Percentiles rank a stretch among this genome's conserved stretches.
Conservation (phyloP, 92 coral and sea anemone species). For the Actinernus sp. region DNA sequence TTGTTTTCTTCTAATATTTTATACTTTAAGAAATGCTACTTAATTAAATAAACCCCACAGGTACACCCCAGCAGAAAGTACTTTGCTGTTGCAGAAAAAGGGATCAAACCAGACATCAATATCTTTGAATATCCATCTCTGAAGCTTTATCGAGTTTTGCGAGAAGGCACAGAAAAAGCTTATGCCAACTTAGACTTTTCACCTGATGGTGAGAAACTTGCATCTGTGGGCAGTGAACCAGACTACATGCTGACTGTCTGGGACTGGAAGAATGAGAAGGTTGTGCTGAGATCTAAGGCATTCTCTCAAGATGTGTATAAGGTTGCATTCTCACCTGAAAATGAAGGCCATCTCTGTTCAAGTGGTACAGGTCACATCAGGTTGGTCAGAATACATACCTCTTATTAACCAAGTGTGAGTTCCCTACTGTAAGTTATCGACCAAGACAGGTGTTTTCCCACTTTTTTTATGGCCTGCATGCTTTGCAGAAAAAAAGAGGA, state of each 20-base stretch:
- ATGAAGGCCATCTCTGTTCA: constrained; percentile 96
- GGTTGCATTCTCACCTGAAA: constrained; percentile 97
- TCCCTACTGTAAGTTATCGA: no score
- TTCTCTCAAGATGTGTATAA: constrained; percentile 96
- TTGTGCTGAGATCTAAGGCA: constrained; percentile 90
- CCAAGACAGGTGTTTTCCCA: no score
- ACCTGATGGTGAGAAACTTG: constrained; percentile 89
- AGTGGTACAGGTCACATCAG: constrained; percentile 99
- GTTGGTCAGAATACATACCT: no score
- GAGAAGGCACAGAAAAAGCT: constrained; percentile 98
- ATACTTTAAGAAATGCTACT: background rate
- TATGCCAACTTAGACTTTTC: constrained; percentile 96
- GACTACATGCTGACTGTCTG: constrained; percentile 97
- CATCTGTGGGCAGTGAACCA: constrained; percentile 97
- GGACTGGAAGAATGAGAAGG: constrained; percentile 98
- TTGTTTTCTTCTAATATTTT: background rate
- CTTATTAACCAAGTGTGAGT: no score
- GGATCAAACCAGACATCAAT: constrained; percentile 86
- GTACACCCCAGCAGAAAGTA: constrained; percentile 95
- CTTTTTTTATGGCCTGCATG: no score
- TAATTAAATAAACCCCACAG: no score
- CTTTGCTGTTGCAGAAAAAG: constrained; percentile 99
- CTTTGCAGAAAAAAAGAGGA: no score
- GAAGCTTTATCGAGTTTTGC: constrained; percentile 87
- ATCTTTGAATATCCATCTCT: constrained; percentile 97